These are phyloP conservation scores for Phalanger gymnotis DNA, from an alignment of 2,797 vertebrate species.

Conservation along the genomic window DNA sequence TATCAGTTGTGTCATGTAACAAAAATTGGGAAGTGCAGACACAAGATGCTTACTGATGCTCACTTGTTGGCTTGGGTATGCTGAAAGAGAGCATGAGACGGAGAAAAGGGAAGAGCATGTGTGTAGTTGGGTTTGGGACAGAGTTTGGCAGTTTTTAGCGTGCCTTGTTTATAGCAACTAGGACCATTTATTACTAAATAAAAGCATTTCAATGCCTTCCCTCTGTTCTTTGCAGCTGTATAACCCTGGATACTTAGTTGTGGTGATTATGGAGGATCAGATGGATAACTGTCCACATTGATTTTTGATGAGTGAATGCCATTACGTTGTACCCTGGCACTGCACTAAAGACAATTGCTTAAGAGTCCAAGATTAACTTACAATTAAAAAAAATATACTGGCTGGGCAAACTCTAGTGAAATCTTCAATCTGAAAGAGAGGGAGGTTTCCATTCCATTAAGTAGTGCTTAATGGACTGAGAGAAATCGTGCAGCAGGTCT, in stretches of 20 bases:
- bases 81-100: background rate
- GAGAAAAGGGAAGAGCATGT: background rate
- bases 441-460: slow-evolving; percentile 23
- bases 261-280: background rate
- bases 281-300: background rate
- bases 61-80: slow-evolving; percentile 4
- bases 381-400: slow-evolving; percentile 24
- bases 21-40: slow-evolving; percentile 55
- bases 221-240: background rate
- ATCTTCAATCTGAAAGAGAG: background rate
- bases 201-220: background rate
- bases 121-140: background rate
- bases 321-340: background rate
- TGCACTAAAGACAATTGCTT: background rate
- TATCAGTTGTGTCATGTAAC: slow-evolving; percentile 50
- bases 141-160: background rate
- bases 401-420: background rate
- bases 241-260: background rate
- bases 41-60: slow-evolving; percentile 64
- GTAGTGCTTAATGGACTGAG: slow-evolving; percentile 35
- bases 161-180: background rate
- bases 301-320: background rate
- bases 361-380: slow-evolving; percentile 34
- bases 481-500: slow-evolving; percentile 29
- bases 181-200: background rate